phyloP scores from a whole-genome alignment of 2,113 vertebrate genomes.

The Rattus rattus region DNA sequence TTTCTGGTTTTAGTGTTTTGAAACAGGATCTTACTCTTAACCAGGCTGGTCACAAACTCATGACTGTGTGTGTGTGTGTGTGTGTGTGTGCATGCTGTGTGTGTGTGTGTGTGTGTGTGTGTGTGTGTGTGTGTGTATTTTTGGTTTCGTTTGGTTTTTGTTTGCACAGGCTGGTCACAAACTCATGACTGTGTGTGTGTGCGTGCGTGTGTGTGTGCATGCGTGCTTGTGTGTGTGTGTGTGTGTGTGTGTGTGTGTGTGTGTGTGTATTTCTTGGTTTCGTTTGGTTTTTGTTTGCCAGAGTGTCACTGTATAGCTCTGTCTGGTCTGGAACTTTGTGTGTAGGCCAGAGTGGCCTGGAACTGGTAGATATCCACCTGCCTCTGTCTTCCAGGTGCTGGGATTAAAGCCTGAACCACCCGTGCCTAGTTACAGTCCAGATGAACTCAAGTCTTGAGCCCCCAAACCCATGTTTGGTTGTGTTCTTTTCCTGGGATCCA shows the following conservation, averaged over 20 bases:
- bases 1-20: not conserved
- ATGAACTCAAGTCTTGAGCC: not conserved
- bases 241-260: too few species aligned
- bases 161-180: not conserved
- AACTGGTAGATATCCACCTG: not conserved
- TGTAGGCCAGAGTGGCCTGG: not conserved
- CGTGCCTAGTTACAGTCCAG: not conserved
- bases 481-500: not conserved
- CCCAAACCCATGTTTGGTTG: not conserved
- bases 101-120: too few species aligned
- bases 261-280: not conserved
- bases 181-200: not conserved
- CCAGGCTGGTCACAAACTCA: not conserved
- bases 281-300: not conserved
- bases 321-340: not conserved
- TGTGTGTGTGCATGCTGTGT: too few species aligned
- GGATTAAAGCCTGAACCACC: not conserved
- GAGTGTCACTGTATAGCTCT: not conserved
- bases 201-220: too few species aligned
- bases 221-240: too few species aligned
- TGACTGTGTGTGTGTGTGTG: not conserved
- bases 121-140: too few species aligned
- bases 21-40: not conserved
- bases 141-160: not conserved
- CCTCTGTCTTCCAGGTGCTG: not conserved